Evolutionary conservation across 2,797 vertebrate species (phyloP).

Genomic region (Jordanella pulchra): DNA sequence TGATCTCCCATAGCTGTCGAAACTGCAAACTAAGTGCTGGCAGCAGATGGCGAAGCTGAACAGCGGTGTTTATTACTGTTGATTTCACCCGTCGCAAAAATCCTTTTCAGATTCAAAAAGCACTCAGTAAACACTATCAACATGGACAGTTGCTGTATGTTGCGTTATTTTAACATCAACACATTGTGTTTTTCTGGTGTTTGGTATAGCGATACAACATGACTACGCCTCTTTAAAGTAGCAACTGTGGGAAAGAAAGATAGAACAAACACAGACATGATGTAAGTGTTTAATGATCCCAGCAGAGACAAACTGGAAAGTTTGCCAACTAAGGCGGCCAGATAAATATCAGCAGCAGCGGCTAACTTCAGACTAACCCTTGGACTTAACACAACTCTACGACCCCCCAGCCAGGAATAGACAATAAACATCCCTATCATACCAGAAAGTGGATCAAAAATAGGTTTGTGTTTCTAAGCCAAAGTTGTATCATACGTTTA

Average conservation of each 20-base stretch:
- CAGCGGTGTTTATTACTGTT: too few relatives aligned
- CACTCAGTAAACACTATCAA: too few relatives aligned
- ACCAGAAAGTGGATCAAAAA: constrained; percentile 9
- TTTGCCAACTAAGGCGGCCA: constrained; percentile 24
- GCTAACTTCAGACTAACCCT: constrained; percentile 28
- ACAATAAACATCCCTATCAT: constrained; percentile 8
- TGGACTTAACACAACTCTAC: constrained; percentile 33
- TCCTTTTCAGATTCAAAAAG: too few relatives aligned
- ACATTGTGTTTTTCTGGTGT: too few relatives aligned
- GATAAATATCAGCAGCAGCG: constrained; percentile 34
- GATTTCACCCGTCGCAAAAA: too few relatives aligned
- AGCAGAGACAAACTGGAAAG: constrained; percentile 9
- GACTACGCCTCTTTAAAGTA: background rate
- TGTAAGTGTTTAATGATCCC: constrained; percentile 15
- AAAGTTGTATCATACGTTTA: constrained; percentile 2
- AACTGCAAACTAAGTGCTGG: too few relatives aligned
- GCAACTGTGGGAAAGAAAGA: background rate
- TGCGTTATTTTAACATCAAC: too few relatives aligned
- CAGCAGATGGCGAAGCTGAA: too few relatives aligned
- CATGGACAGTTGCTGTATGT: too few relatives aligned
- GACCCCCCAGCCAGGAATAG: constrained; percentile 33
- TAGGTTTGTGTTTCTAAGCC: background rate
- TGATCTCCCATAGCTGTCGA: too few relatives aligned
- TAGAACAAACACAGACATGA: constrained; percentile 12
- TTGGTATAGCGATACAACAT: too few relatives aligned